Conservation (phyloP, 2,113 vertebrate genomes). For the Suricata suricatta region DNA sequence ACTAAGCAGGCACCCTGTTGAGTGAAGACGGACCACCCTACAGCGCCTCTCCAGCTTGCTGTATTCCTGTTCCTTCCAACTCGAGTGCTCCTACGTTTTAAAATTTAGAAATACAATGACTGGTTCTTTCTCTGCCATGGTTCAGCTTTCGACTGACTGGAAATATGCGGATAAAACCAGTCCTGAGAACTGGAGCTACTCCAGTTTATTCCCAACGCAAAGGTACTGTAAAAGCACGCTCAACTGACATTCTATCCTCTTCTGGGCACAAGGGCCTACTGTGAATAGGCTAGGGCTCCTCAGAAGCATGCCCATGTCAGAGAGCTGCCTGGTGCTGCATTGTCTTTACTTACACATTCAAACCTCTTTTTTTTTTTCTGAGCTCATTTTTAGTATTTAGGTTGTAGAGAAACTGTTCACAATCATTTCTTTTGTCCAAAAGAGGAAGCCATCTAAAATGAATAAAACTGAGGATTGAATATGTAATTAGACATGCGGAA, state of each 20-base stretch:
- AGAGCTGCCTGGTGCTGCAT: not conserved
- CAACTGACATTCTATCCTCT: not conserved
- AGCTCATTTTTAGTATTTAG: not conserved
- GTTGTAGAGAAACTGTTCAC: not conserved
- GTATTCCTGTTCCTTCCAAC: not conserved
- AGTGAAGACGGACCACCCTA: not conserved
- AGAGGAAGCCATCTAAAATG: not conserved
- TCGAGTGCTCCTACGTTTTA: not conserved
- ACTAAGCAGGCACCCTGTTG: not conserved
- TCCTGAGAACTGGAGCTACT: not conserved
- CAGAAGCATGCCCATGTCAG: not conserved
- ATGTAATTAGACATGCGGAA: not conserved
- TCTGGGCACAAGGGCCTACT: not conserved
- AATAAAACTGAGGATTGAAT: not conserved
- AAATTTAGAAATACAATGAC: not conserved
- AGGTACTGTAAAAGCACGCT: not conserved
- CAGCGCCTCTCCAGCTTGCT: not conserved
- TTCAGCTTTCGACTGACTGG: not conserved
- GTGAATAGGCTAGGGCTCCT: not conserved
- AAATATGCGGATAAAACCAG: not conserved
- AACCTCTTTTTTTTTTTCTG: not conserved
- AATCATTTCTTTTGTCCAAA: not conserved
- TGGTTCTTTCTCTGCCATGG: not conserved
- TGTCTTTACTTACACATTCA: not conserved
- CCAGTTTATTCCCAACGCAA: not conserved